Evolutionary conservation across 1,140 invertebrate species (phyloP), one percentile per base, ranked within the genome.

Genomic region (Thaumetopoea pityocampa): DNA sequence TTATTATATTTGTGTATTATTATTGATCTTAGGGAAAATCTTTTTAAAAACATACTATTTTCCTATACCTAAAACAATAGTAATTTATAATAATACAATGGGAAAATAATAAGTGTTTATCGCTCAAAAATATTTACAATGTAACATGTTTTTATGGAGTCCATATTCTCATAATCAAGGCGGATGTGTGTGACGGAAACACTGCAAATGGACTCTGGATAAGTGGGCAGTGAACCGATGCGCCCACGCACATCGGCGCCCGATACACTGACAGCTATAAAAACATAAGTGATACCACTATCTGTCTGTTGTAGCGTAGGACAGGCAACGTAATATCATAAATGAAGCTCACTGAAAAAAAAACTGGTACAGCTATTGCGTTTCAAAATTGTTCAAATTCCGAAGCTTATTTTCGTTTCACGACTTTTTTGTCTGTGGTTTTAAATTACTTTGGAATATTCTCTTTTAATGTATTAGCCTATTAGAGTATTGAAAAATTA

Each of bases 121-220:
- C 37, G 27, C 9, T 14, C 2, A 30, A 40, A 40, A 40, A 40
- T 28, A 38, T 19, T 27, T 28, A 38, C 23, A 29, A 1, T 30
- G 24, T 46, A 5, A 18, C 40, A 35, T 40, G 22, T 45, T 24
- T 15, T 52, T 27, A 30, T 45, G 32, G 11, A 27, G 36, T 12
- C 11, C 23, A 29, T 47, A 52, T 42, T 51, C 35, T 48, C 48
- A 44, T 62, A 69, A 62, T 69, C 53, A 42, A 42, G 46, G 43
- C 69, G 77, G 78, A 82, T 82, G 78, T 71, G 69, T 64, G 43
- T 30, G 67, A 49, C 66, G 72, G 74, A 79, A 66, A 62, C 43
- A 43, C 45, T 38, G 49, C 38, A 43, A 55, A 51, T 71, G 61
- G 40, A 27, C 38, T 37, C 36, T 60, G 71, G 67, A 81, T 77